Evolutionary conservation across 2,888 invertebrate genomes (phyloP).

Genomic region (Acleris literana): DNA sequence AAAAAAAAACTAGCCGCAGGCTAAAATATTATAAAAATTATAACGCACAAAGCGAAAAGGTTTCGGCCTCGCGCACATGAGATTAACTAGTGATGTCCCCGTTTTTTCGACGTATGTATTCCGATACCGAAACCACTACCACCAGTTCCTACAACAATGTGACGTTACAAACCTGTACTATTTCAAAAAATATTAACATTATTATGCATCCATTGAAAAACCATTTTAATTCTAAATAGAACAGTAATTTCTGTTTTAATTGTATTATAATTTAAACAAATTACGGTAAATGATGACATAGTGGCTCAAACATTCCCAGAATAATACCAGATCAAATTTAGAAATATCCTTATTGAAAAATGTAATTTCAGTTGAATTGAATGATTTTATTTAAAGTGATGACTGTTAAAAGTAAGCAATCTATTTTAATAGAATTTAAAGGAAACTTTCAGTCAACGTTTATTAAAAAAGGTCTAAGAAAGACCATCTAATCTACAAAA

Average conservation of each 20-base stretch:
- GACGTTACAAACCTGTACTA: no score
- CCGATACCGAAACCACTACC: neutral
- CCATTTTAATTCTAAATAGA: neutral
- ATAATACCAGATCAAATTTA: constrained; percentile 6
- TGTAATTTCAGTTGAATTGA: neutral
- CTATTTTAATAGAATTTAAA: no score
- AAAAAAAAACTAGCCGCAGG: constrained; percentile 37
- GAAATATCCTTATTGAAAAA: neutral
- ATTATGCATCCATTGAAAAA: neutral
- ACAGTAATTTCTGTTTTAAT: neutral
- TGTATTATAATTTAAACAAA: constrained; percentile 1
- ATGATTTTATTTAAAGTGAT: neutral
- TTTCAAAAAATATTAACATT: no score
- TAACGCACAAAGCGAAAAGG: constrained; percentile 49
- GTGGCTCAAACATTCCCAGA: constrained; percentile 14
- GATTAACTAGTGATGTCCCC: constrained; percentile 40
- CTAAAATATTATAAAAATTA: constrained; percentile 46
- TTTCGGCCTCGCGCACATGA: constrained; percentile 42
- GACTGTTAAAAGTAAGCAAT: no score
- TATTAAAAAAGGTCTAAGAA: no score
- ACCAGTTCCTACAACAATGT: neutral
- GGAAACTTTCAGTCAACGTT: no score
- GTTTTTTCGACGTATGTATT: constrained; percentile 14
- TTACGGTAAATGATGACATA: neutral
- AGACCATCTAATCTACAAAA: neutral